A percentile compares a stretch with the other conserved stretches of the same genome.
Conservation (phyloP, 2,797 vertebrate species). For the Peromyscus eremicus region DNA sequence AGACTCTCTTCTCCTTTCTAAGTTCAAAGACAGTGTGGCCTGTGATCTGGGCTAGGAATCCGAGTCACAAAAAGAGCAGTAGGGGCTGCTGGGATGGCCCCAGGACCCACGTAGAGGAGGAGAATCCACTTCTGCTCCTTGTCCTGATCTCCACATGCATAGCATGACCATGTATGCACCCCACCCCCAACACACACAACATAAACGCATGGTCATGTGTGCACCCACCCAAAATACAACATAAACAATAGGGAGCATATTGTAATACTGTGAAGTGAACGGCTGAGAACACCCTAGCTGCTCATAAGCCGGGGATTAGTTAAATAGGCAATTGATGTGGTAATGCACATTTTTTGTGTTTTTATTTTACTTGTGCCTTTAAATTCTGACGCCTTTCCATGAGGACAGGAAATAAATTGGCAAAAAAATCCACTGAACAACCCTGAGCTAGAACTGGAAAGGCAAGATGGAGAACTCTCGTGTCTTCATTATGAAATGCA, state of each 20-base stretch:
- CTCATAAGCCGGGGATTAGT: background rate
- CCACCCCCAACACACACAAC: background rate
- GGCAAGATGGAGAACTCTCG: background rate
- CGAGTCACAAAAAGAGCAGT: background rate
- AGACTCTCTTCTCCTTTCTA: background rate
- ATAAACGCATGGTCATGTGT: background rate
- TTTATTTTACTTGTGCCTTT: background rate
- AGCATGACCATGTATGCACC: background rate
- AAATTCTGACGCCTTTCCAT: background rate
- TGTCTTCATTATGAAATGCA: background rate
- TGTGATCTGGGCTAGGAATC: background rate
- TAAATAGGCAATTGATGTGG: background rate
- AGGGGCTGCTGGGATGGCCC: background rate
- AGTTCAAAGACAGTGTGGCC: background rate
- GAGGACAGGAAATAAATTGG: background rate
- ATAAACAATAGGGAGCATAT: background rate
- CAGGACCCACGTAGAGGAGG: background rate
- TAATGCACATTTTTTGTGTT: background rate
- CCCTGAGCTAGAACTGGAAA: background rate
- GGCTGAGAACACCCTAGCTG: background rate
- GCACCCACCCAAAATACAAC: background rate
- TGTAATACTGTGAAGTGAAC: background rate
- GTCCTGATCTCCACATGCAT: background rate
- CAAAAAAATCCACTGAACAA: background rate
- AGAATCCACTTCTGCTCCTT: background rate